A percentile compares a stretch with the other conserved stretches of the same genome.
Conservation (phyloP, 2,888 invertebrate species). For the Caradrina kadenii region DNA sequence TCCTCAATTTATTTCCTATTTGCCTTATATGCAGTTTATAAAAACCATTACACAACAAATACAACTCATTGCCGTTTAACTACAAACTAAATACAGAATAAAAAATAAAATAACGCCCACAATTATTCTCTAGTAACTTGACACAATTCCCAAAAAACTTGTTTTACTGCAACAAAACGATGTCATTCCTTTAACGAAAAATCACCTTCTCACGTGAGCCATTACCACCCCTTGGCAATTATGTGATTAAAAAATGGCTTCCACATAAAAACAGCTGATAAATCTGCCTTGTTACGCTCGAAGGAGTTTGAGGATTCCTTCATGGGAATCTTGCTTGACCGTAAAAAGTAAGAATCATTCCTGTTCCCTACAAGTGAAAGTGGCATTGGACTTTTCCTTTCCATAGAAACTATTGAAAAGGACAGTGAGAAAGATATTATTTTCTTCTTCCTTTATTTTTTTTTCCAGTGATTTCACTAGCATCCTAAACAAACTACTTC, state of each 20-base stretch:
- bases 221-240: conserved; percentile 64
- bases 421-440: conserved; percentile 25
- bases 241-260: conserved; percentile 49
- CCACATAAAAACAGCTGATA: conserved; percentile 78
- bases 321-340: conserved; percentile 66
- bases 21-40: conserved; percentile 14
- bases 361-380: conserved; percentile 74
- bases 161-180: conserved; percentile 20
- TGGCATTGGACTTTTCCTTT: conserved; percentile 76
- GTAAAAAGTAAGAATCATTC: conserved; percentile 75
- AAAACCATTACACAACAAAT: conserved; percentile 1
- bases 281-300: conserved; percentile 76
- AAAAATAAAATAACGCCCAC: background rate
- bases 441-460: too few species aligned
- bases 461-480: background rate
- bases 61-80: too few species aligned
- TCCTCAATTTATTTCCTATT: conserved; percentile 16
- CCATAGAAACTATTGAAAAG: conserved; percentile 47
- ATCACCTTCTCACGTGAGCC: conserved; percentile 54
- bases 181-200: conserved; percentile 37
- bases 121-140: background rate
- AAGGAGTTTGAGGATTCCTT: conserved; percentile 69
- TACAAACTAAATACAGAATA: background rate
- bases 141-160: background rate
- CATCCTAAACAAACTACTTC: too few species aligned